These are phyloP conservation scores for Phrynocephalus forsythii DNA, from an alignment of 2,797 vertebrate genomes.

Conservation along the genomic window DNA sequence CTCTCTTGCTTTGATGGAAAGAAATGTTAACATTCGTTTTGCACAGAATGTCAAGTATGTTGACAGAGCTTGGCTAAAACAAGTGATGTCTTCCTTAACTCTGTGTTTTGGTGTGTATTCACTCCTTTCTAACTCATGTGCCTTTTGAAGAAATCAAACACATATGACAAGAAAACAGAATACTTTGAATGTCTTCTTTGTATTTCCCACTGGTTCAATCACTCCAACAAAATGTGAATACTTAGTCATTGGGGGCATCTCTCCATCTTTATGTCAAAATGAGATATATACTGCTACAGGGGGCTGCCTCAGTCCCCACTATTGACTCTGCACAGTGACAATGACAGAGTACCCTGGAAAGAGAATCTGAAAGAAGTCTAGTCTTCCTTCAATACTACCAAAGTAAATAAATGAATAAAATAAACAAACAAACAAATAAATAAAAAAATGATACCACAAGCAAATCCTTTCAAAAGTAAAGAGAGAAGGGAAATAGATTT, in stretches of 20 bases:
- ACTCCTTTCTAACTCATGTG: neutral
- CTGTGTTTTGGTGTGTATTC: neutral
- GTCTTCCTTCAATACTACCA: neutral
- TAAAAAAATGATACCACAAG: neutral
- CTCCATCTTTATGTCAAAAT: constrained; percentile 32
- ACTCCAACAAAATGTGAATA: neutral
- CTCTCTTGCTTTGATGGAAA: neutral
- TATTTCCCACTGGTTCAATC: neutral
- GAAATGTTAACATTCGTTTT: constrained; percentile 23
- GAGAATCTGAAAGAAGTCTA: constrained; percentile 2
- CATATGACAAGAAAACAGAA: constrained; percentile 9
- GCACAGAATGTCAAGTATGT: neutral
- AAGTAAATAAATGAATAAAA: neutral
- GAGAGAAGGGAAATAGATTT: neutral
- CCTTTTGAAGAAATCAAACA: neutral
- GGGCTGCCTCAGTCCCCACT: neutral
- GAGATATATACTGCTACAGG: neutral
- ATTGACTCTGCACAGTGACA: neutral
- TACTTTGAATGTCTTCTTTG: neutral
- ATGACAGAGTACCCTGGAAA: neutral
- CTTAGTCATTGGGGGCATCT: neutral
- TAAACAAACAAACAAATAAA: neutral
- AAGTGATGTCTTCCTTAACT: neutral
- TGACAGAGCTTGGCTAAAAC: neutral
- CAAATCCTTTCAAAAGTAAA: neutral